Evolutionary conservation across 2,888 invertebrate species (phyloP).

Genomic region (Scaptomyza reducta): DNA sequence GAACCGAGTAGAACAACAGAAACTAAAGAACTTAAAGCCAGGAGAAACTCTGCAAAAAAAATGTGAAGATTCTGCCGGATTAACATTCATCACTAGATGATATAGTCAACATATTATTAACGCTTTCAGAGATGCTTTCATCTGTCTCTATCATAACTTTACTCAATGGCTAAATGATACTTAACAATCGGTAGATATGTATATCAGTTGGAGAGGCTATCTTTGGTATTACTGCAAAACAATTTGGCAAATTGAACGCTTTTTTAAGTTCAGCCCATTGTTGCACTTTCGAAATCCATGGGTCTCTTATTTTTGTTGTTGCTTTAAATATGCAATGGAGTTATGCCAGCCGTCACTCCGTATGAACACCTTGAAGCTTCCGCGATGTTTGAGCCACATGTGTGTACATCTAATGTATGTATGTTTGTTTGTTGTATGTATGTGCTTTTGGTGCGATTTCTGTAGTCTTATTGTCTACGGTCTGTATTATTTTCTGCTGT

Average conservation of each 20-base stretch:
- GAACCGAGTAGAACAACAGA: constrained; percentile 28
- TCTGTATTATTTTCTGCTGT: constrained; percentile 28
- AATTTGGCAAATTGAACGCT: constrained; percentile 64
- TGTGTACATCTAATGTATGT: neutral
- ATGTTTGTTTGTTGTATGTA: neutral
- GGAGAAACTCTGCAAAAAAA: too few species aligned
- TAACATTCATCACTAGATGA: too few species aligned
- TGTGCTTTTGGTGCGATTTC: constrained; percentile 28
- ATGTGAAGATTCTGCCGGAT: too few species aligned
- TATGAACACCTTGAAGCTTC: constrained; percentile 27
- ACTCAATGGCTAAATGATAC: neutral
- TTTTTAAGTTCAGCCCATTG: constrained; percentile 48
- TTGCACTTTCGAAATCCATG: constrained; percentile 51
- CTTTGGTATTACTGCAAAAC: constrained; percentile 9
- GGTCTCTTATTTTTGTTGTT: constrained; percentile 13
- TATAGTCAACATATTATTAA: too few species aligned
- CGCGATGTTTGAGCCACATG: constrained; percentile 12
- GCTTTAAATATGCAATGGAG: constrained; percentile 26
- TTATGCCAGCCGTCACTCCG: constrained; percentile 16
- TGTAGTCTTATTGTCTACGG: constrained; percentile 61
- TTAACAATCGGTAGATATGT: constrained; percentile 41
- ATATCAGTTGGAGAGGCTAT: constrained; percentile 25
- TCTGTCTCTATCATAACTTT: neutral
- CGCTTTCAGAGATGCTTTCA: neutral
- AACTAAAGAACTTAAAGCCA: too few species aligned